phyloP scores from a whole-genome alignment of 2,113 vertebrate species.

The Mormoops blainvillei region DNA sequence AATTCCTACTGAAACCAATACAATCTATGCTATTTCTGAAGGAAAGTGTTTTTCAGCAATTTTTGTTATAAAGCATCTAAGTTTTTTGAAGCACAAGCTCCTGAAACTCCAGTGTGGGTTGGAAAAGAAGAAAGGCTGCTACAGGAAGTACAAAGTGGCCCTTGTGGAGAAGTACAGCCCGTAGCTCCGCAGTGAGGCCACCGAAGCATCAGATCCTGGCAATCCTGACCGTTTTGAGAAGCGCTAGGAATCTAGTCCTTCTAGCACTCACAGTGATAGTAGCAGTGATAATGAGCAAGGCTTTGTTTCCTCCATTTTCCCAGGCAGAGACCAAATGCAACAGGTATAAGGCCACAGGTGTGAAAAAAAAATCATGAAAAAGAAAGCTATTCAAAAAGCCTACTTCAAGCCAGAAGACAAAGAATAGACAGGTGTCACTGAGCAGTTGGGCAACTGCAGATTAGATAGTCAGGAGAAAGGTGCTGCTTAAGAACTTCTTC shows the following conservation, averaged over 20 bases:
- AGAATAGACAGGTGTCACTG: conserved; percentile 47
- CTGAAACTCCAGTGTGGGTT: conserved; percentile 91
- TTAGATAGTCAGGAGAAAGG: conserved; percentile 66
- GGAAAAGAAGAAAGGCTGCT: conserved; percentile 85
- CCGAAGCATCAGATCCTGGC: conserved; percentile 86
- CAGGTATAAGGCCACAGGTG: neutral
- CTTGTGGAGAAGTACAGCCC: conserved; percentile 87
- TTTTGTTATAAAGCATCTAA: conserved; percentile 97
- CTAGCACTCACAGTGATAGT: conserved; percentile 71
- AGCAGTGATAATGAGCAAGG: conserved; percentile 87
- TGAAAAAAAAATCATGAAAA: conserved; percentile 59
- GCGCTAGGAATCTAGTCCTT: conserved; percentile 42
- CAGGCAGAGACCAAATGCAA: conserved; percentile 72
- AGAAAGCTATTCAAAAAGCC: conserved; percentile 44
- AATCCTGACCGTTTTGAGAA: conserved; percentile 69
- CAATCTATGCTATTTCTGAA: conserved; percentile 96
- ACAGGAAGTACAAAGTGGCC: conserved; percentile 78
- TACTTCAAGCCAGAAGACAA: conserved; percentile 3
- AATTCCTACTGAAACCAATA: conserved; percentile 93
- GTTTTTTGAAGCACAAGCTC: conserved; percentile 91
- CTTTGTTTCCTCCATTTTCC: conserved; percentile 86
- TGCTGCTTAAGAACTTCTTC: neutral
- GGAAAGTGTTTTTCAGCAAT: conserved; percentile 95
- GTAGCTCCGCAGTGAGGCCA: conserved; percentile 75
- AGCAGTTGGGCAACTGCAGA: conserved; percentile 67